Evolutionary conservation across 2,888 invertebrate species (phyloP).

Genomic region (Phyllotreta striolata): DNA sequence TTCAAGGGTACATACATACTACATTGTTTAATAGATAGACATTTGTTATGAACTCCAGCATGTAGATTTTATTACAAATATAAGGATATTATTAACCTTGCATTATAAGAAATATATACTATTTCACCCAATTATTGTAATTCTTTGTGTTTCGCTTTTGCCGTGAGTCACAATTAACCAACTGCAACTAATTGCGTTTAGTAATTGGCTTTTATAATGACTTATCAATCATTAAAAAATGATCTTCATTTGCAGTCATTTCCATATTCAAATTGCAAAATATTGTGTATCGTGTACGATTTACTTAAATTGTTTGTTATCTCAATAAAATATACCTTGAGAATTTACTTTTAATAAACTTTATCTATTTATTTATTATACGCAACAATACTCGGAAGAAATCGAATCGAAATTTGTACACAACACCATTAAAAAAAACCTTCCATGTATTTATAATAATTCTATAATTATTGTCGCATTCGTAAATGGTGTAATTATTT

Average conservation of each 20-base stretch:
- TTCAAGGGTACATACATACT: too few species aligned
- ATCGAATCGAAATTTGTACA: too few species aligned
- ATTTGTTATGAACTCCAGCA: neutral
- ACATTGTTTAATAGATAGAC: too few species aligned
- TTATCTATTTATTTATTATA: neutral
- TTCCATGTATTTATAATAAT: too few species aligned
- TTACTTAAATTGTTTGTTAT: neutral
- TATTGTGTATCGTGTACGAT: neutral
- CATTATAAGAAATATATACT: constrained; percentile 37
- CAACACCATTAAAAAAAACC: too few species aligned
- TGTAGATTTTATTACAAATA: constrained; percentile 38
- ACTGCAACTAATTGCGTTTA: constrained; percentile 41
- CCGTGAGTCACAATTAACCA: constrained; percentile 40
- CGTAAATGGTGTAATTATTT: too few species aligned
- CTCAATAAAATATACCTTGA: constrained; percentile 9
- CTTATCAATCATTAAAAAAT: constrained; percentile 30
- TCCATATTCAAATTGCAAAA: constrained; percentile 14
- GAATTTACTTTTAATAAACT: neutral
- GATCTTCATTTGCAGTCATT: constrained; percentile 23
- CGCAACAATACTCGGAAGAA: too few species aligned
- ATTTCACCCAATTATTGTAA: constrained; percentile 40
- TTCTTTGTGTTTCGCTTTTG: constrained; percentile 36
- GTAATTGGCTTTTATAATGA: constrained; percentile 33
- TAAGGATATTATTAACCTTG: constrained; percentile 44
- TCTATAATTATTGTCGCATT: too few species aligned